Evolutionary conservation across 1,140 invertebrate genomes (phyloP), one percentile per base, ranked within the genome.

Genomic region (Diuraphis noxia): DNA sequence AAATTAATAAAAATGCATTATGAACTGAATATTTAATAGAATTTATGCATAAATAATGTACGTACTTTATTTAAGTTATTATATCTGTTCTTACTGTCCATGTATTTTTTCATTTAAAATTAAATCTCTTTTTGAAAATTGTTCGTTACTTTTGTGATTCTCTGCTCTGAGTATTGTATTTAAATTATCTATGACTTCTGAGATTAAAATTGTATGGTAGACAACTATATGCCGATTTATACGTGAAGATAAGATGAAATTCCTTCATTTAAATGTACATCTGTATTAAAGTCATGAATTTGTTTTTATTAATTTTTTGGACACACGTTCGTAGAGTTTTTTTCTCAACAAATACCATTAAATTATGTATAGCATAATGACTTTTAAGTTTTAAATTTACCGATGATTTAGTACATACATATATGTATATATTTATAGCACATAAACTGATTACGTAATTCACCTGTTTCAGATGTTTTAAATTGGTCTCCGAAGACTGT

Each of bases 401-500:
- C 30, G 30, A 34, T 72, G 4, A 72, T n/a, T 63, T n/a, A 19
- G 17, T 46, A 46, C 17, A 46, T 46, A 46, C 46, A 19, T 46
- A 46, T 46, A 49, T 49, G 19, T 49, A 49, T 49, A 49, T 49
- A 49, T 49, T 4, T 49, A 49, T 49, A 72, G 30, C 13, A n/a
- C n/a, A n/a, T 72, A 17, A 72, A 72, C 5, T 72, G 13, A 72
- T 72, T n/a, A n/a, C 4, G 10, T 72, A 17, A 17, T 72, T 72
- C 30, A n/a, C 13, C n/a, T 86, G 34, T 86, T 86, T 86, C 9
- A 86, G 85, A 86, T 52, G 30, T 86, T 25, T 52, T 52, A 23
- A 86, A 86, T 86, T 86, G 85, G 85, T 52, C 85, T 52, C 85
- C 85, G 23, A 86, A 49, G 10, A 86, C 85, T 30, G 85, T 86